phyloP scores from a whole-genome alignment of 2,797 vertebrate genomes.

The Brotula barbata region DNA sequence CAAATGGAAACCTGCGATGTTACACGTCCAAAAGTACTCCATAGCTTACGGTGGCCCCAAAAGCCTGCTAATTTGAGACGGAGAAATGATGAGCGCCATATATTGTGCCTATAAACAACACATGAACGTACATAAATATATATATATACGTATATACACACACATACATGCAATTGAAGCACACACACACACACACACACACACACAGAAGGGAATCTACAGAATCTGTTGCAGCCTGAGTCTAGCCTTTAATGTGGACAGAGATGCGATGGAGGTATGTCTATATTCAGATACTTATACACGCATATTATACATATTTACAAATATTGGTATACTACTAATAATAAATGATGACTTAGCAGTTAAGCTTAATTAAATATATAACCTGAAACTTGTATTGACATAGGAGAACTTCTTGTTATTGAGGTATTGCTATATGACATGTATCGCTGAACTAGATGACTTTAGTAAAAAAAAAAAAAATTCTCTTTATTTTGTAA shows the following conservation, averaged over 20 bases:
- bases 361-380: conserved; percentile 85
- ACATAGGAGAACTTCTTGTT: conserved; percentile 83
- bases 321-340: conserved; percentile 81
- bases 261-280: conserved; percentile 66
- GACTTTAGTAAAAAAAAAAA: conserved; percentile 80
- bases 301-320: conserved; percentile 79
- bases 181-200: conserved; percentile 32
- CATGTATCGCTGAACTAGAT: conserved; percentile 84
- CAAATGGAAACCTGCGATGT: conserved; percentile 31
- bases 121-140: conserved; percentile 14
- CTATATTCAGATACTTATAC: conserved; percentile 72
- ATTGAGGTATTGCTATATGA: conserved; percentile 84
- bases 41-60: conserved; percentile 22
- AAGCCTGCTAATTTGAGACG: conserved; percentile 44
- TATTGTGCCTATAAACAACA: conserved; percentile 72
- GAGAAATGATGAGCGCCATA: conserved; percentile 49
- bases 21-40: conserved; percentile 26
- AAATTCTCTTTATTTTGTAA: conserved; percentile 53
- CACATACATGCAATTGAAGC: conserved; percentile 22
- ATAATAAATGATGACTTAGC: conserved; percentile 86
- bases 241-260: conserved; percentile 70
- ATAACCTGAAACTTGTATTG: conserved; percentile 84
- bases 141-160: no score
- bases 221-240: conserved; percentile 61
- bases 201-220: conserved; percentile 42